phyloP scores from a whole-genome alignment of 2,888 invertebrate genomes.

The Willowsia nigromaculata region DNA sequence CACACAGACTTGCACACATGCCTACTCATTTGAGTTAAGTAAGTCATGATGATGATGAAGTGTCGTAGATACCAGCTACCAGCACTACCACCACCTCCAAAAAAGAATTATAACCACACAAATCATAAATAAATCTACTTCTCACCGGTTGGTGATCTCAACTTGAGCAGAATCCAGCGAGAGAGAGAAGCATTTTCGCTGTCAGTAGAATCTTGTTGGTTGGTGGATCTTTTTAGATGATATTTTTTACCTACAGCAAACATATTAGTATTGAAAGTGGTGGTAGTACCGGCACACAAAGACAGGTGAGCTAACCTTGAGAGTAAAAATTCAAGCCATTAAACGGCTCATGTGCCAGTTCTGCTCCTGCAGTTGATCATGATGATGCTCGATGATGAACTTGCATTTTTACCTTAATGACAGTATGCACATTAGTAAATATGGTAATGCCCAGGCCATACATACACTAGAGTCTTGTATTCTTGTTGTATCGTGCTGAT shows the following conservation, averaged over 20 bases:
- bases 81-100: conserved; percentile 17
- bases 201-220: conserved; percentile 11
- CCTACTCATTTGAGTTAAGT: neutral
- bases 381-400: conserved; percentile 48
- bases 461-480: neutral
- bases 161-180: neutral
- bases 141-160: conserved; percentile 57
- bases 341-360: neutral
- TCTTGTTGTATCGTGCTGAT: neutral
- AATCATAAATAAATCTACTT: conserved; percentile 67
- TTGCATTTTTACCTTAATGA: conserved; percentile 68
- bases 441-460: conserved; percentile 53
- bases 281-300: neutral
- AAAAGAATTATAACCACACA: conserved; percentile 41
- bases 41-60: neutral
- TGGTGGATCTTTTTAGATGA: neutral
- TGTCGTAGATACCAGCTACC: neutral
- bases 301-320: neutral
- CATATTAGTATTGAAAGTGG: neutral
- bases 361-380: neutral
- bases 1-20: neutral
- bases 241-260: conserved; percentile 54
- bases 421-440: conserved; percentile 61
- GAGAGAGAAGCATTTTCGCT: conserved; percentile 13
- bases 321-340: neutral